phyloP scores from a whole-genome alignment of 2,888 invertebrate genomes.

The Ennomos quercinarius region DNA sequence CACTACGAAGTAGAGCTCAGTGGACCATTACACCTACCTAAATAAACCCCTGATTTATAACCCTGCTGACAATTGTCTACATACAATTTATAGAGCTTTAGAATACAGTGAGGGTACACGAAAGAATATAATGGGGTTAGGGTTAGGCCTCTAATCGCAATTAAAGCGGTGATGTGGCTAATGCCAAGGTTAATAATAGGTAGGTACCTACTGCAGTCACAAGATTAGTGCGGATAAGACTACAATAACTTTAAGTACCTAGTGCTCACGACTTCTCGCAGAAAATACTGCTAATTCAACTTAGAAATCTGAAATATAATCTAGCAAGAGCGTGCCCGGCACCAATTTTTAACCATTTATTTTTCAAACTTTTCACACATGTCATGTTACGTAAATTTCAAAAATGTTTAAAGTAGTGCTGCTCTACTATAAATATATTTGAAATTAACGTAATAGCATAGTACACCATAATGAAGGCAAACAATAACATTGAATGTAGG shows the following conservation, averaged over 20 bases:
- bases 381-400: no score
- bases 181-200: slow-evolving; percentile 16
- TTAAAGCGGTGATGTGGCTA: slow-evolving; percentile 8
- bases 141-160: slow-evolving; percentile 20
- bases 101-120: slow-evolving; percentile 14
- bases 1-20: slow-evolving; percentile 17
- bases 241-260: no score
- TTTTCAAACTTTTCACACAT: no score
- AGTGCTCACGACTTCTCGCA: no score
- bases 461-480: slow-evolving; percentile 39
- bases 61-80: slow-evolving; percentile 36
- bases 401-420: no score
- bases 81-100: slow-evolving; percentile 12
- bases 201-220: not conserved
- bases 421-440: no score
- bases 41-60: slow-evolving; percentile 44
- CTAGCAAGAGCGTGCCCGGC: no score
- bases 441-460: not conserved
- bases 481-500: slow-evolving; percentile 67
- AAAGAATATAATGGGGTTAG: slow-evolving; percentile 23
- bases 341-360: no score
- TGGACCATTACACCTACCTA: slow-evolving; percentile 18
- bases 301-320: no score
- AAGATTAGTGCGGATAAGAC: slow-evolving; percentile 11
- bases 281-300: no score